These are phyloP conservation scores for Nomada fucata DNA, from an alignment of 2,888 invertebrate species.

Conservation along the genomic window DNA sequence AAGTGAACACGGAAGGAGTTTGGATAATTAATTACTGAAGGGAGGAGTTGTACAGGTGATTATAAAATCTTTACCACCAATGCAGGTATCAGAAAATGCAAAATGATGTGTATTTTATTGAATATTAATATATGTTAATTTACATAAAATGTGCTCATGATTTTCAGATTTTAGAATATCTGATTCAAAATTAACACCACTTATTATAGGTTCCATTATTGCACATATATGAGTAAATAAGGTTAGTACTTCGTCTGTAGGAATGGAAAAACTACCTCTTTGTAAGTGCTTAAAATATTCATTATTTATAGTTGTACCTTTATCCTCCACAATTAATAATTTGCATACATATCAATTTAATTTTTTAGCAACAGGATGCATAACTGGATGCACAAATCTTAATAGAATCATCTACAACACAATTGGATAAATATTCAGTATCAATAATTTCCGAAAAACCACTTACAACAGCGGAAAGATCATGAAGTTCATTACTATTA, in stretches of 20 bases:
- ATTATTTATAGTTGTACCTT: background rate
- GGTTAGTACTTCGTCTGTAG: background rate
- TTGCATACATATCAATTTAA: background rate
- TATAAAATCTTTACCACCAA: no score
- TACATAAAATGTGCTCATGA: background rate
- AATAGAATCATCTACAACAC: no score
- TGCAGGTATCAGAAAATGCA: no score
- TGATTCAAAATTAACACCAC: background rate
- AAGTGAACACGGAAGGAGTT: no score
- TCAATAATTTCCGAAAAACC: no score
- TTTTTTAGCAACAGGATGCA: slow-evolving; percentile 3
- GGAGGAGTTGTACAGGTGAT: no score
- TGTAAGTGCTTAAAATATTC: slow-evolving; percentile 18
- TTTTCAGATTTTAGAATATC: background rate
- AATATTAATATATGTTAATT: no score
- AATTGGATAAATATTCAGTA: no score
- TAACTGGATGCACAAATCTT: background rate
- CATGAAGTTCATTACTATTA: no score
- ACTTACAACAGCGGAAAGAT: no score
- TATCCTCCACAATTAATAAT: slow-evolving; percentile 7
- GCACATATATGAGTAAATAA: background rate
- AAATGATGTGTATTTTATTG: no score
- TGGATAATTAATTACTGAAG: no score
- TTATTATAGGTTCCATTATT: slow-evolving; percentile 1
- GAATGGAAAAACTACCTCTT: background rate